Base-by-base conservation (phyloP, 2,797 vertebrate genomes). In the Spea hammondii region DNA sequence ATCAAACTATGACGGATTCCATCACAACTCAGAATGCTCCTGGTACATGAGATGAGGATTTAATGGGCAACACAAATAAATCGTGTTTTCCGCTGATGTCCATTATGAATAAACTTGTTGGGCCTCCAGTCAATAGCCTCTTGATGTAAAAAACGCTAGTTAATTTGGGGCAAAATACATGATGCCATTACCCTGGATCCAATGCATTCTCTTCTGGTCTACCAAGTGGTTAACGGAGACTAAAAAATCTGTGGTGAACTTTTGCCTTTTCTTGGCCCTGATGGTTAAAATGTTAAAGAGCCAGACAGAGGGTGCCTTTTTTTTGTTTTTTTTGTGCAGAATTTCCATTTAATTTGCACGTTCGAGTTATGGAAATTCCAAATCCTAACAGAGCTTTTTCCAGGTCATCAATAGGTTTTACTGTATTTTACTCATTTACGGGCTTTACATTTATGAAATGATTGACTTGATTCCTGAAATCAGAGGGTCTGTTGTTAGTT, bases 361-460 rank as follows among this genome's bases (percentile, higher is more conserved):
- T 72, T 59, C 59, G 71, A 73, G 74, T 72, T 76, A 72, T 76
- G 74, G 79, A 80, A 80, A 76, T 66, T 76, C 53, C 60, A 11
- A 51, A 17, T 60, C 50, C 32, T 60, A 80, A 80, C 73, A 80
- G 79, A 71, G 60, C 67, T 59, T 65, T 80, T 76, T 76, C 11
- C 73, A 76, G 73, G 67, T 76, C 72, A 51, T 80, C 79, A 80
- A 80, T 80, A 80, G 79, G 67, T 76, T 66, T 67, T 47, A 71
- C 60, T 70, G 79, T 80, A 65, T 46, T 11, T 45, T 46, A 4
- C 70, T 69, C 32, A 3, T 32, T 80, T 59, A 44, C 55, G 51
- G 14, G 7, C 13, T 70, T 70, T 47, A 48, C 46, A 9, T 76
- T 65, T 70, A 65, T 75, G 73, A 46, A 73, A 62, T 72, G 59